Percentiles rank a stretch among this genome's conserved stretches.
Conservation (phyloP, 2,113 vertebrate genomes). For the Saguinus imperator region DNA sequence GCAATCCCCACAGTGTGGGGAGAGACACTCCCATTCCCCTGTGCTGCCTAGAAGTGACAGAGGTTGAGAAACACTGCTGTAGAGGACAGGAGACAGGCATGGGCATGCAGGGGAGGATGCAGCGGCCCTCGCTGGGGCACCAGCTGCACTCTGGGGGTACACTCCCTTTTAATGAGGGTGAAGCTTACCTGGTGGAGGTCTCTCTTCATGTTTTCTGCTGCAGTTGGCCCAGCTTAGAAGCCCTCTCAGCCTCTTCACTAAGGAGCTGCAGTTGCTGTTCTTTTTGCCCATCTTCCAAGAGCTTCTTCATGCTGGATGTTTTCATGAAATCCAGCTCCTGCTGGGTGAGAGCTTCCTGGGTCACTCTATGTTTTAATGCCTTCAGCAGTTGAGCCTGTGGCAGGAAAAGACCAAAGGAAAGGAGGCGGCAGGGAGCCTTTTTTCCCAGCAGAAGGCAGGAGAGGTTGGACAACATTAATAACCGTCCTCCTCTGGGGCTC, state of each 20-base stretch:
- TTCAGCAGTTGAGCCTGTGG: slow-evolving; percentile 82
- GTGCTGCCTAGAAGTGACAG: neutral
- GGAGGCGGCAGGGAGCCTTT: neutral
- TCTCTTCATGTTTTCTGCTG: slow-evolving; percentile 77
- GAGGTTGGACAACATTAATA: neutral
- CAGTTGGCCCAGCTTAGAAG: slow-evolving; percentile 72
- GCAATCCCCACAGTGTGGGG: neutral
- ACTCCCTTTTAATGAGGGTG: rapidly evolving
- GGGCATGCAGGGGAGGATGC: neutral
- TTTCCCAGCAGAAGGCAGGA: neutral
- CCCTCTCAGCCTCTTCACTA: slow-evolving; percentile 78
- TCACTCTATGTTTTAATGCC: slow-evolving; percentile 73
- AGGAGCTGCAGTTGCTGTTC: slow-evolving; percentile 77
- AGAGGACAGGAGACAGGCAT: neutral
- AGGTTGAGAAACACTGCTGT: neutral
- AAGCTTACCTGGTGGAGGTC: slow-evolving; percentile 81
- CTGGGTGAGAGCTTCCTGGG: slow-evolving; percentile 75
- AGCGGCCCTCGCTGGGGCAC: neutral
- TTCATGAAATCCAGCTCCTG: slow-evolving; percentile 79
- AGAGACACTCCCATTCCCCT: neutral
- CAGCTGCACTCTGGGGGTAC: rapidly evolving
- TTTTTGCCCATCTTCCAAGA: slow-evolving; percentile 81
- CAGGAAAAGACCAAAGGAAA: neutral
- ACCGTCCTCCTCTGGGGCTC: no score
- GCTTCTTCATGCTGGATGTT: slow-evolving; percentile 78